Base-by-base conservation (phyloP, 2,797 vertebrate genomes). In the Chloroceryle inda region DNA sequence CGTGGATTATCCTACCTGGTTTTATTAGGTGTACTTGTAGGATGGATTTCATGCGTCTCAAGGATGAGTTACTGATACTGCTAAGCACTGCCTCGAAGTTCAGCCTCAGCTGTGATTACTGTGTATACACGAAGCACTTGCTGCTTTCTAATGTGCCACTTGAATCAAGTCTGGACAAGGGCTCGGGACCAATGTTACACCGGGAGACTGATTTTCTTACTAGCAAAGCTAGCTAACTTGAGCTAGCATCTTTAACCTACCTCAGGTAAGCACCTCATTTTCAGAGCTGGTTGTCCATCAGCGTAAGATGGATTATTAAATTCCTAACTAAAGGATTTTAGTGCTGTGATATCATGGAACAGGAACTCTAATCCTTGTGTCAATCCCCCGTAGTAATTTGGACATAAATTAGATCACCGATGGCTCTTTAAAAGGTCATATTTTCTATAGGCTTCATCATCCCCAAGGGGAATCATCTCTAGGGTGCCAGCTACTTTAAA, bases 71-170 rank as follows among this genome's bases (percentile, higher is more conserved):
- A 33, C 15, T 9, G 12, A 17, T 49, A 40, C 11, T 66, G 66
- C 7, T 13, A 37, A 69, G n/a, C 13, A 17, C 6, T 52, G 64
- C 27, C 47, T 29, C 18, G 22, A 22, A 77, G 29, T 7, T 44
- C 3, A 13, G 59, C 37, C 6, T 72, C 21, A 13, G 8, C 29
- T 7, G 6, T 13, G 13, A 10, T 59, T 47, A 22, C 14, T 49
- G 49, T 38, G 31, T 76, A 44, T 22, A 14, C 2, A 2, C 9
- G 13, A 47, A 42, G 29, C 6, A 7, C 1, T 1, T 3, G 6
- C 19, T 72, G 58, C 55, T 77, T 90, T 73, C 24, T 49, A 20
- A 33, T 58, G 31, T 42, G 67, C 12, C 15, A 44, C 47, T 75
- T 67, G 11, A 64, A 1, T 67, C 16, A 40, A 56, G n/a, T 59